phyloP scores from a whole-genome alignment of 2,113 vertebrate genomes.

The Pholis gunnellus region DNA sequence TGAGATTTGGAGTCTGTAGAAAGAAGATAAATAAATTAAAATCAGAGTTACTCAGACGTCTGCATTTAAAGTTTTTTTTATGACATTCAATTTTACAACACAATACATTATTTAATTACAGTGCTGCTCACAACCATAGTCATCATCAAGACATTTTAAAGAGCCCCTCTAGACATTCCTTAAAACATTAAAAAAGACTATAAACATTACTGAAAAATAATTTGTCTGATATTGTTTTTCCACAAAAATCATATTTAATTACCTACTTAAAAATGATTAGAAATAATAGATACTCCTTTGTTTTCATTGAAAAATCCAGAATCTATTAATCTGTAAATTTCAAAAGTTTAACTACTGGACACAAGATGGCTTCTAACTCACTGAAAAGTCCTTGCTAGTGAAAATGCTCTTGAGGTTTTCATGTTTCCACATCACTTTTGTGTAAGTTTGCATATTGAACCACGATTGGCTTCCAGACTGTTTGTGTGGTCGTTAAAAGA shows the following conservation, averaged over 20 bases:
- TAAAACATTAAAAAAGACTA: neutral
- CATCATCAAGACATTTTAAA: neutral
- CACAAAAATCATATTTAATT: neutral
- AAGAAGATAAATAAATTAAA: constrained; percentile 22
- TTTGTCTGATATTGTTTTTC: neutral
- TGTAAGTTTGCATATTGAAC: neutral
- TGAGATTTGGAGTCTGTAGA: constrained; percentile 84
- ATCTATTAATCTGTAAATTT: neutral
- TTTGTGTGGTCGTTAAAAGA: neutral
- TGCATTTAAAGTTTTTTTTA: constrained; percentile 17
- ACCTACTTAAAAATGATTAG: neutral
- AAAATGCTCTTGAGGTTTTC: neutral
- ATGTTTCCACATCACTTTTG: neutral
- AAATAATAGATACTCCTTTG: neutral
- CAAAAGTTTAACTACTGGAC: neutral
- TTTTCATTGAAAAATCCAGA: neutral
- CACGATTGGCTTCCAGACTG: neutral
- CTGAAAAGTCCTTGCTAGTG: neutral
- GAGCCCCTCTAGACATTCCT: neutral
- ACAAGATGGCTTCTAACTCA: neutral
- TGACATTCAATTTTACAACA: constrained; percentile 6
- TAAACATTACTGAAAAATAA: neutral
- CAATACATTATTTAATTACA: neutral
- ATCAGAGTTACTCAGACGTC: constrained; percentile 1
- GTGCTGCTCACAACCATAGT: neutral